Evolutionary conservation across 2,888 invertebrate genomes (phyloP).

Genomic region (Eupithecia centaureata): DNA sequence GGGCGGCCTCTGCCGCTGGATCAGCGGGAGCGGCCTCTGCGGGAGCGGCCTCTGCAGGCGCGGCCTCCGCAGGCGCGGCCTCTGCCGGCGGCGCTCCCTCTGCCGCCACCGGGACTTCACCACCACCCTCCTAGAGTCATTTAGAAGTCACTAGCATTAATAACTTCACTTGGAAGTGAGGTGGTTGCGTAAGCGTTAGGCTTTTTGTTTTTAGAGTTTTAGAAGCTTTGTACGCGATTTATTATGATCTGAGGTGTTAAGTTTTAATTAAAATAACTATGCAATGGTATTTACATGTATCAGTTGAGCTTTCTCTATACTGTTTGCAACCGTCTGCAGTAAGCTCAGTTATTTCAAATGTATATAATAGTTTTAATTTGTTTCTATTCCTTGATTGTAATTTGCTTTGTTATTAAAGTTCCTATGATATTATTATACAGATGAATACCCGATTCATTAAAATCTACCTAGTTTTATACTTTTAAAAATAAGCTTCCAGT

Average conservation of each 20-base stretch:
- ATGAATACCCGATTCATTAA: background rate
- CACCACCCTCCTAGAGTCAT: conserved; percentile 1
- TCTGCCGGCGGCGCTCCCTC: conserved; percentile 54
- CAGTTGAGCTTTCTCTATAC: too few relatives aligned
- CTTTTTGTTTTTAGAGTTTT: conserved; percentile 14
- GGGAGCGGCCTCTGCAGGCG: background rate
- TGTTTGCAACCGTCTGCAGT: too few relatives aligned
- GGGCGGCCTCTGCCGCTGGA: conserved; percentile 46
- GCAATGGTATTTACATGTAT: too few relatives aligned
- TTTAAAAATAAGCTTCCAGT: background rate
- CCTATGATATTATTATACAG: background rate
- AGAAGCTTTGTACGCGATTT: conserved; percentile 20
- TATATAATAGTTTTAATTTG: too few relatives aligned
- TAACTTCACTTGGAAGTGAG: background rate
- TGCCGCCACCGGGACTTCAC: conserved; percentile 32
- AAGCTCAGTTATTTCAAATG: too few relatives aligned
- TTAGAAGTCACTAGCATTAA: background rate
- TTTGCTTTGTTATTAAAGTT: too few relatives aligned
- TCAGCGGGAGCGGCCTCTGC: conserved; percentile 45
- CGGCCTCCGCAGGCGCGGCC: conserved; percentile 28
- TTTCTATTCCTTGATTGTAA: too few relatives aligned
- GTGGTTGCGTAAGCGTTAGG: conserved; percentile 28
- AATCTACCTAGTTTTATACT: background rate
- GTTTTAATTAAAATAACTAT: background rate
- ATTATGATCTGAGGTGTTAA: background rate